Percentiles rank a stretch among this genome's conserved stretches.
Conservation (phyloP, 2,113 vertebrate species). For the Amphilophus citrinellus region DNA sequence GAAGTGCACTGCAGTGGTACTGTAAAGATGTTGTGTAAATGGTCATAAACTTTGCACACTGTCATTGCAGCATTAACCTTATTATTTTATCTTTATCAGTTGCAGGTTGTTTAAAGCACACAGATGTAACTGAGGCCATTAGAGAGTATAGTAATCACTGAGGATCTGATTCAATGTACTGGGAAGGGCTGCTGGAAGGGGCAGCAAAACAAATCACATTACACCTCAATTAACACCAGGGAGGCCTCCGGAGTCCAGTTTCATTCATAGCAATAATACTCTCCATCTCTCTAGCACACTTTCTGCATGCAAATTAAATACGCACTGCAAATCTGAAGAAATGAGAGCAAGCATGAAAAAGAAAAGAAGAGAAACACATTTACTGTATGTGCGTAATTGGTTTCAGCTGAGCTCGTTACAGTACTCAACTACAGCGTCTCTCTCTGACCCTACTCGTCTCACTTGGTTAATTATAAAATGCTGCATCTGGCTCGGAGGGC, state of each 20-base stretch:
- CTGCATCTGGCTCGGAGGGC: constrained; percentile 65
- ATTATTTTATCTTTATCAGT: constrained; percentile 58
- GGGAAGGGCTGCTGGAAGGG: constrained; percentile 56
- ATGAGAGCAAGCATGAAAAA: constrained; percentile 10
- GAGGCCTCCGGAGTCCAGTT: constrained; percentile 59
- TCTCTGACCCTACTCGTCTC: constrained; percentile 49
- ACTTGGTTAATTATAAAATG: constrained; percentile 71
- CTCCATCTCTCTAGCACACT: constrained; percentile 29
- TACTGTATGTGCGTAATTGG: background rate
- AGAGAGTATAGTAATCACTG: constrained; percentile 55
- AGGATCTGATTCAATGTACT: constrained; percentile 67
- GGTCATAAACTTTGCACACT: constrained; percentile 43
- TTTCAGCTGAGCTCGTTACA: constrained; percentile 25
- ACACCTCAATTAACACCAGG: constrained; percentile 74
- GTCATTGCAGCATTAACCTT: constrained; percentile 58
- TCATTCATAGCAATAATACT: constrained; percentile 59
- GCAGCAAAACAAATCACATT: constrained; percentile 76
- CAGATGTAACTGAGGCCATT: constrained; percentile 55
- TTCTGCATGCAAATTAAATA: constrained; percentile 32
- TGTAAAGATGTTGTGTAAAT: constrained; percentile 37
- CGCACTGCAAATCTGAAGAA: constrained; percentile 16
- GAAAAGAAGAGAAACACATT: background rate
- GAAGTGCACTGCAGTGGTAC: constrained; percentile 20
- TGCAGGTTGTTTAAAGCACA: constrained; percentile 63
- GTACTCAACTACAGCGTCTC: constrained; percentile 9